Conservation (phyloP, 2,113 vertebrate species). For the Zosterops lateralis region DNA sequence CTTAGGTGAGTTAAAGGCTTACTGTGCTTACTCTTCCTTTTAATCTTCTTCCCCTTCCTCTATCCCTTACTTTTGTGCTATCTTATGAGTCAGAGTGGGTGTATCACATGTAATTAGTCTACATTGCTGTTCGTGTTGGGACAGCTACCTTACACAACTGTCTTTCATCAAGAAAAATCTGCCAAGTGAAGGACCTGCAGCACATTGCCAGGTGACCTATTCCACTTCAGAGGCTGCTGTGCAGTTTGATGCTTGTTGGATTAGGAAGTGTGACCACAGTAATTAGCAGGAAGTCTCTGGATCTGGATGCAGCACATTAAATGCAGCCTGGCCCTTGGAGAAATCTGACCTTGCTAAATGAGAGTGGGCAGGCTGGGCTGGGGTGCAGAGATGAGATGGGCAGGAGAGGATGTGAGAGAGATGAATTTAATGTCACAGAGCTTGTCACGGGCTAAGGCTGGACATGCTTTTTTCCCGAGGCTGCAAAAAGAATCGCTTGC, state of each 20-base stretch:
- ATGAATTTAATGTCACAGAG: slow-evolving; percentile 44
- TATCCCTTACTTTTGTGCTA: neutral
- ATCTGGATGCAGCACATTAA: slow-evolving; percentile 32
- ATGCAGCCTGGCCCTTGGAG: slow-evolving; percentile 27
- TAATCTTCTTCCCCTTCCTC: neutral
- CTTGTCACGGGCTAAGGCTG: slow-evolving; percentile 38
- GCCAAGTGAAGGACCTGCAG: slow-evolving; percentile 63
- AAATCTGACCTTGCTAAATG: slow-evolving; percentile 64
- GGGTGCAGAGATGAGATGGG: neutral
- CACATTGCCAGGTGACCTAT: slow-evolving; percentile 71
- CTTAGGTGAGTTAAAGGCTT: neutral
- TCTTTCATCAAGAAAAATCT: slow-evolving; percentile 68
- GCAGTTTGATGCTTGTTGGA: slow-evolving; percentile 68
- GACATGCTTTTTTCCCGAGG: neutral
- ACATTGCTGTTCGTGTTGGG: slow-evolving; percentile 71
- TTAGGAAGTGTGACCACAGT: slow-evolving; percentile 81
- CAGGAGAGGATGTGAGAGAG: slow-evolving; percentile 30
- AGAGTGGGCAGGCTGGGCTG: neutral
- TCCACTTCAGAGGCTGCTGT: slow-evolving; percentile 67
- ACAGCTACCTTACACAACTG: slow-evolving; percentile 70
- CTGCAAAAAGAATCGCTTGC: slow-evolving; percentile 21
- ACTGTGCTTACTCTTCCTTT: neutral
- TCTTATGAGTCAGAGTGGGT: slow-evolving; percentile 69
- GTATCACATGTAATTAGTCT: slow-evolving; percentile 72
- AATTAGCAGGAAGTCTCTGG: slow-evolving; percentile 73